Evolutionary conservation across 2,797 vertebrate species (phyloP).

Genomic region (Galago senegalensis): DNA sequence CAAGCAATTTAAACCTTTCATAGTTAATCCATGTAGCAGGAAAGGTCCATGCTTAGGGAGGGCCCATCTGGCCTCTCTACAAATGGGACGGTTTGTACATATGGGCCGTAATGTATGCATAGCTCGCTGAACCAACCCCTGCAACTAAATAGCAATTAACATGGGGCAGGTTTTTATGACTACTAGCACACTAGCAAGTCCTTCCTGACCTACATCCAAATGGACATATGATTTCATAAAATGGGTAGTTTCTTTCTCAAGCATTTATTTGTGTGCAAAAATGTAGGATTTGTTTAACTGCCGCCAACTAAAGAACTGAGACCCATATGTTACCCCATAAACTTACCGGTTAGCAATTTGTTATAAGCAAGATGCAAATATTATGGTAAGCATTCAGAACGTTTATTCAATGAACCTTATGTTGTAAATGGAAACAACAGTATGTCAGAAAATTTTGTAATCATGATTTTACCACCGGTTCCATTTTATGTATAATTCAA

Average conservation of each 20-base stretch:
- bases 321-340: constrained; percentile 86
- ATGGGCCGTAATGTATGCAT: constrained; percentile 76
- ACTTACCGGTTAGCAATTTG: constrained; percentile 85
- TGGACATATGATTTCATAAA: constrained; percentile 86
- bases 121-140: constrained; percentile 70
- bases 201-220: constrained; percentile 83
- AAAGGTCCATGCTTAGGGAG: constrained; percentile 66
- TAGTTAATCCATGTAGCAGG: constrained; percentile 53
- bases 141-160: constrained; percentile 78
- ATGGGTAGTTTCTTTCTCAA: constrained; percentile 84
- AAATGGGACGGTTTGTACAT: constrained; percentile 76
- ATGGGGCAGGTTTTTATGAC: constrained; percentile 77
- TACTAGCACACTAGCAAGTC: constrained; percentile 61
- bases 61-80: constrained; percentile 77
- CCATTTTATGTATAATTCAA: constrained; percentile 65
- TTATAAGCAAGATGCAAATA: constrained; percentile 86
- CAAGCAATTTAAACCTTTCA: constrained; percentile 67
- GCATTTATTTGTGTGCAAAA: constrained; percentile 84
- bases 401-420: constrained; percentile 84
- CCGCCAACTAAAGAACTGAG: constrained; percentile 82
- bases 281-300: constrained; percentile 80
- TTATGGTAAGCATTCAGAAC: constrained; percentile 83
- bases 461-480: constrained; percentile 54
- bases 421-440: constrained; percentile 84
- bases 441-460: constrained; percentile 80